phyloP scores from a whole-genome alignment of 2,888 invertebrate species.

The Actias luna region DNA sequence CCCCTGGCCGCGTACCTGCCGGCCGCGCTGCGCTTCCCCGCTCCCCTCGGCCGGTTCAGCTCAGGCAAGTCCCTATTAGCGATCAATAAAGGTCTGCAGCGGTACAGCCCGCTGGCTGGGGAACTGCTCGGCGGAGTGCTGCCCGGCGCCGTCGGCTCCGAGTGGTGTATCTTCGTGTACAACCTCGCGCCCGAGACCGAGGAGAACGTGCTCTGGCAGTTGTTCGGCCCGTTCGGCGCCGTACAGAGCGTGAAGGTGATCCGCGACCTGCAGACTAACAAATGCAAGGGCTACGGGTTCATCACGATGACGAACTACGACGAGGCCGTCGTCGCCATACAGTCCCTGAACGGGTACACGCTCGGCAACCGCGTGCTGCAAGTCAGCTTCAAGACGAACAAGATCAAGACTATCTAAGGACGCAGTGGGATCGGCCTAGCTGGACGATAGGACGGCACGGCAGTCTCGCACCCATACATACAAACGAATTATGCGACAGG shows the following conservation, averaged over 20 bases:
- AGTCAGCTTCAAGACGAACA: conserved; percentile 95
- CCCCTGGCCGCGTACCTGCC: conserved; percentile 93
- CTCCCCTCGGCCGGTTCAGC: conserved; percentile 89
- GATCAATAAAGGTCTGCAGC: conserved; percentile 87
- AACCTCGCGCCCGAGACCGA: conserved; percentile 98
- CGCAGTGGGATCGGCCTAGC: conserved; percentile 63
- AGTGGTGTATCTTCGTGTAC: conserved; percentile 97
- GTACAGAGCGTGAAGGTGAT: conserved; percentile 96
- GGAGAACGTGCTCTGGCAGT: conserved; percentile 97
- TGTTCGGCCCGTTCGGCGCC: conserved; percentile 97
- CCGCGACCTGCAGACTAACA: conserved; percentile 94
- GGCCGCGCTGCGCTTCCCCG: conserved; percentile 83
- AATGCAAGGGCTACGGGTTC: conserved; percentile 97
- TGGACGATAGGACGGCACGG: conserved; percentile 78
- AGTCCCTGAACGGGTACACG: conserved; percentile 95
- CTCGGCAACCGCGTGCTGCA: conserved; percentile 95
- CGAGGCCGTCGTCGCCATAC: conserved; percentile 95
- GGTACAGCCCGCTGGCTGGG: conserved; percentile 94
- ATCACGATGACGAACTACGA: conserved; percentile 98
- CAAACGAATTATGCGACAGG: conserved; percentile 30
- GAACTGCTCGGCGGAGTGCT: conserved; percentile 90
- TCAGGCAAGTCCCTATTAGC: conserved; percentile 96
- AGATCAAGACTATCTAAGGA: conserved; percentile 87
- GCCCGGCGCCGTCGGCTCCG: conserved; percentile 87
- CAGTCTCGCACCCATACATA: conserved; percentile 79